These are phyloP conservation scores for Hyalella azteca DNA, from an alignment of 2,888 invertebrate genomes.

Conservation along the genomic window DNA sequence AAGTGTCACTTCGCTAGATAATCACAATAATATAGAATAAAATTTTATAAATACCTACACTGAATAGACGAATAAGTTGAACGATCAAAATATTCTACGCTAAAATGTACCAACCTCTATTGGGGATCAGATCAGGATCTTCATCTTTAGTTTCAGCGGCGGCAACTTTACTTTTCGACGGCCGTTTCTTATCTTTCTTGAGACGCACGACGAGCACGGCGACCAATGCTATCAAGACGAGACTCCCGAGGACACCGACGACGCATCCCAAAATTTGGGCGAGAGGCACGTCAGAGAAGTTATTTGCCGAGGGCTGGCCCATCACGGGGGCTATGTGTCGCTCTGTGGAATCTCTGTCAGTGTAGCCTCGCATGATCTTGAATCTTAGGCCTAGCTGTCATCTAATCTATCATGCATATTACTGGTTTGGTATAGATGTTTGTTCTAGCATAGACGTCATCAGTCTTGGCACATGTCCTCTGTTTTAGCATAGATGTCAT, in stretches of 20 bases:
- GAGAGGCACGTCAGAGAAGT: constrained; percentile 48
- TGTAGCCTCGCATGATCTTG: constrained; percentile 43
- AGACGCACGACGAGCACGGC: constrained; percentile 59
- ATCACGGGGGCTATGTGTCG: constrained; percentile 52
- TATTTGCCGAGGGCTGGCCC: constrained; percentile 46
- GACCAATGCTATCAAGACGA: constrained; percentile 60
- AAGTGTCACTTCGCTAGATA: too few relatives aligned
- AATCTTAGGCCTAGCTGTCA: too few relatives aligned
- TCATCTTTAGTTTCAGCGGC: constrained; percentile 25
- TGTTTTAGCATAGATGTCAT: too few relatives aligned
- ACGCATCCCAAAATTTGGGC: constrained; percentile 60
- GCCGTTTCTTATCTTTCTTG: constrained; percentile 44
- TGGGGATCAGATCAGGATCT: constrained; percentile 24
- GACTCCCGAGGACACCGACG: constrained; percentile 60
- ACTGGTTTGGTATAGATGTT: too few relatives aligned
- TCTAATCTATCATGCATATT: too few relatives aligned
- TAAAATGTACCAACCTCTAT: constrained; percentile 19
- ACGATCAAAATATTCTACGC: too few relatives aligned
- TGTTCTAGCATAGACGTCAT: too few relatives aligned
- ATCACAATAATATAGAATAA: too few relatives aligned
- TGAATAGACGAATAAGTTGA: too few relatives aligned
- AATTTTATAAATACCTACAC: too few relatives aligned
- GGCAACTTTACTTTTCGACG: constrained; percentile 13
- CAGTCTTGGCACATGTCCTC: too few relatives aligned
- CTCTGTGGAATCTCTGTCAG: constrained; percentile 52